A percentile compares a stretch with the other conserved stretches of the same genome.
phyloP scores from a whole-genome alignment of 1,140 invertebrate genomes.

The Lasioglossum baleicum region DNA sequence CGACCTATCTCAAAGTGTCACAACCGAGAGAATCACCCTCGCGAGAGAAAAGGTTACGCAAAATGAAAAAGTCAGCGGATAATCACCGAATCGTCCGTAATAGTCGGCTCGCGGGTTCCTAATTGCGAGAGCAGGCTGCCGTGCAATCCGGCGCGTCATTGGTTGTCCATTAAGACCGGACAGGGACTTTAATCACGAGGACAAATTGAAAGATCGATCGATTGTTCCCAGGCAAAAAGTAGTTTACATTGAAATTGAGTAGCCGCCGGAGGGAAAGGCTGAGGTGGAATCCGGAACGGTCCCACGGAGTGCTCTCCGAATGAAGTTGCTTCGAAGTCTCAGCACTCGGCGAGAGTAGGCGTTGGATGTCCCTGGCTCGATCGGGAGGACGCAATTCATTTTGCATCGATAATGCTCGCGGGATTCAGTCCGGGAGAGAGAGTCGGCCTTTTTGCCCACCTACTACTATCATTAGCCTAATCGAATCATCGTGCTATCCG shows the following conservation, averaged over 20 bases:
- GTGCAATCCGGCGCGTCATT: slow-evolving; percentile 5
- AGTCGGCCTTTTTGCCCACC: background rate
- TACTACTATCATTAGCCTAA: slow-evolving; percentile 32
- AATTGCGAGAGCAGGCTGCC: background rate
- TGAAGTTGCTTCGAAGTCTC: no score
- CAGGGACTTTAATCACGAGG: background rate
- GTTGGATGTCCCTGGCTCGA: slow-evolving; percentile 2
- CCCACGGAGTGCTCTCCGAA: slow-evolving; percentile 8
- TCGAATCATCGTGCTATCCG: slow-evolving; percentile 34
- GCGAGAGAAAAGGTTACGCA: no score
- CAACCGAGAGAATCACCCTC: no score
- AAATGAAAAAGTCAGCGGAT: background rate
- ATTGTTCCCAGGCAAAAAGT: slow-evolving; percentile 12
- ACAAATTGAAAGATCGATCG: slow-evolving; percentile 15
- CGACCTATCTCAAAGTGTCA: no score
- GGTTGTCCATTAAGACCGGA: background rate
- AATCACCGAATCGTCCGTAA: slow-evolving; percentile 4
- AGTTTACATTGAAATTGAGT: slow-evolving; percentile 37
- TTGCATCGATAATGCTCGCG: slow-evolving; percentile 22
- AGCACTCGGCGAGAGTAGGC: background rate
- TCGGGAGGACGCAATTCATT: slow-evolving; percentile 13
- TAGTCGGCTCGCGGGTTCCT: background rate
- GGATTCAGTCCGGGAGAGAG: background rate
- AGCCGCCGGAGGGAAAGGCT: slow-evolving; percentile 1
- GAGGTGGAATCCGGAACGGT: background rate